Conservation (phyloP, 2,113 vertebrate genomes). For the Puntigrus tetrazona region DNA sequence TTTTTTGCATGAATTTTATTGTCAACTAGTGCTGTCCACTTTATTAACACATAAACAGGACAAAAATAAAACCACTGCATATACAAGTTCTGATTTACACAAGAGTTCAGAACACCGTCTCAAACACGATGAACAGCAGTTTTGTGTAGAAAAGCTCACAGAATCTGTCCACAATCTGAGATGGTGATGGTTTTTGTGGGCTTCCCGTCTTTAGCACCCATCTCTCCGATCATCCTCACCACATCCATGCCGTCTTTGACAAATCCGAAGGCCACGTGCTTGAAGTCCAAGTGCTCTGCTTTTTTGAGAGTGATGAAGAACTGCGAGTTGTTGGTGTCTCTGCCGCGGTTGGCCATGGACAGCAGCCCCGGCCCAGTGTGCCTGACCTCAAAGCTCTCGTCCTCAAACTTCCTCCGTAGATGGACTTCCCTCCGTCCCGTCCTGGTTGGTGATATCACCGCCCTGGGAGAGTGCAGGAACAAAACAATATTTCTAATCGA, state of each 20-base stretch:
- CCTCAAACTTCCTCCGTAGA: constrained; percentile 90
- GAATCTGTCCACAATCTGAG: constrained; percentile 60
- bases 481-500: too few relatives aligned
- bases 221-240: too few relatives aligned
- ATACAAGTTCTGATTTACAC: neutral
- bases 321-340: too few relatives aligned
- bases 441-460: constrained; percentile 87
- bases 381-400: constrained; percentile 89
- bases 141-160: constrained; percentile 64
- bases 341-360: too few relatives aligned
- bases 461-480: constrained; percentile 71
- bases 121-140: too few relatives aligned
- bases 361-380: constrained; percentile 71
- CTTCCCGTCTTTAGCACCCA: too few relatives aligned
- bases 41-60: neutral
- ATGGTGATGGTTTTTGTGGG: too few relatives aligned
- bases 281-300: too few relatives aligned
- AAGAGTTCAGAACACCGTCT: neutral
- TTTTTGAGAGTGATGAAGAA: too few relatives aligned
- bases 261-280: too few relatives aligned
- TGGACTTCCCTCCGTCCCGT: constrained; percentile 88
- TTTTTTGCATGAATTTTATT: neutral
- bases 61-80: neutral
- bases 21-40: too few relatives aligned
- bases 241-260: too few relatives aligned